These are phyloP conservation scores for Xylota sylvarum DNA, from an alignment of 2,888 invertebrate species.

Conservation along the genomic window DNA sequence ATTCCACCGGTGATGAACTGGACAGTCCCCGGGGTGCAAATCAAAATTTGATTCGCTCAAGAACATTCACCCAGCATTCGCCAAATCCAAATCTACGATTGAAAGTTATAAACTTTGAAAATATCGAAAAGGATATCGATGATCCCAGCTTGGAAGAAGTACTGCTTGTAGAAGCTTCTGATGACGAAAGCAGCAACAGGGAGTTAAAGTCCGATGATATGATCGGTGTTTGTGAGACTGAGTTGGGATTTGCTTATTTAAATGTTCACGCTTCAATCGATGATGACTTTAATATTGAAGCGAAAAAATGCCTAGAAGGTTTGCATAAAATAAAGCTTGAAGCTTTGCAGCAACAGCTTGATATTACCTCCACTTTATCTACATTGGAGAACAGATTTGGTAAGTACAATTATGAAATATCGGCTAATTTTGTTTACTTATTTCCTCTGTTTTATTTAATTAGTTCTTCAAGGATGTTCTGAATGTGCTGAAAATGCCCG, in stretches of 20 bases:
- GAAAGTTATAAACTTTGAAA: constrained; percentile 85
- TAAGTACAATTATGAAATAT: constrained; percentile 77
- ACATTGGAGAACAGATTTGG: constrained; percentile 85
- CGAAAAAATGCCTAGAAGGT: constrained; percentile 88
- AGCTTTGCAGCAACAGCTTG: constrained; percentile 87
- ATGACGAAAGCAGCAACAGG: constrained; percentile 66
- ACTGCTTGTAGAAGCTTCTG: constrained; percentile 85
- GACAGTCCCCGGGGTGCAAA: constrained; percentile 76
- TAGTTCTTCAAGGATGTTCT: constrained; percentile 81
- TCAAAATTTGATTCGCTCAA: constrained; percentile 86
- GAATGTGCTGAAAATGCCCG: constrained; percentile 81
- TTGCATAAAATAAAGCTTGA: constrained; percentile 88
- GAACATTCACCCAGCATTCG: constrained; percentile 89
- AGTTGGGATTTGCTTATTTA: constrained; percentile 82
- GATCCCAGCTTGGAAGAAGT: constrained; percentile 92
- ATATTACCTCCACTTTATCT: constrained; percentile 85
- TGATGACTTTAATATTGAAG: constrained; percentile 88
- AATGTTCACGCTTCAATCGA: constrained; percentile 84
- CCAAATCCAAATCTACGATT: constrained; percentile 86
- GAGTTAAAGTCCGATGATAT: constrained; percentile 54
- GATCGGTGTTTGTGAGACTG: constrained; percentile 71
- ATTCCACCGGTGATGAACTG: constrained; percentile 50
- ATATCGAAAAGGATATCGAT: constrained; percentile 85
- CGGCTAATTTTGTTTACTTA: not conserved
- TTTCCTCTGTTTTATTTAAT: constrained; percentile 2